These are phyloP conservation scores for Tetragonula carbonaria DNA, from an alignment of 2,888 invertebrate species.

Conservation along the genomic window DNA sequence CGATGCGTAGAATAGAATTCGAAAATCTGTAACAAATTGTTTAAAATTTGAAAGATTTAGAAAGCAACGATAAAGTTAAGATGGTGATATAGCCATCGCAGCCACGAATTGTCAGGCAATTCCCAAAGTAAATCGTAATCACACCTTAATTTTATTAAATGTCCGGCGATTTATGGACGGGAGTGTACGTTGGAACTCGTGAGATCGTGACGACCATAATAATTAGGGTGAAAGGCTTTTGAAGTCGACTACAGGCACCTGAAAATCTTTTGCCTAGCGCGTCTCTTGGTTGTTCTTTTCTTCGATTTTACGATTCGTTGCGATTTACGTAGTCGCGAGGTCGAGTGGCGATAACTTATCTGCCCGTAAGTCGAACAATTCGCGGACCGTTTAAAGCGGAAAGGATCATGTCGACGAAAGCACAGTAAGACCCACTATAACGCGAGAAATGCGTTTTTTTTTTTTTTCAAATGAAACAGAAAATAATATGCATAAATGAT, in stretches of 20 bases:
- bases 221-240: constrained; percentile 24
- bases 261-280: neutral
- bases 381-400: constrained; percentile 2
- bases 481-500: too few relatives aligned
- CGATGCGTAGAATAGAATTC: too few relatives aligned
- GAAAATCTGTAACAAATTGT: too few relatives aligned
- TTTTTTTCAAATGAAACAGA: too few relatives aligned
- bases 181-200: constrained; percentile 22
- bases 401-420: neutral
- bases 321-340: neutral
- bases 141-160: too few relatives aligned
- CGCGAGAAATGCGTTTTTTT: too few relatives aligned
- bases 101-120: too few relatives aligned
- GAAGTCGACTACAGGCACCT: neutral
- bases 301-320: neutral
- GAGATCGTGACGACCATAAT: constrained; percentile 55
- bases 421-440: neutral
- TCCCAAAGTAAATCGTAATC: neutral
- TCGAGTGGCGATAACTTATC: constrained; percentile 4
- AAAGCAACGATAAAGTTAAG: too few relatives aligned
- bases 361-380: neutral
- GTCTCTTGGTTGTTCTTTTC: neutral
- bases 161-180: too few relatives aligned
- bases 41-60: too few relatives aligned
- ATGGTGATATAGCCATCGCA: too few relatives aligned